Evolutionary conservation across 1,140 invertebrate species (phyloP).

Genomic region (Radopholus similis): DNA sequence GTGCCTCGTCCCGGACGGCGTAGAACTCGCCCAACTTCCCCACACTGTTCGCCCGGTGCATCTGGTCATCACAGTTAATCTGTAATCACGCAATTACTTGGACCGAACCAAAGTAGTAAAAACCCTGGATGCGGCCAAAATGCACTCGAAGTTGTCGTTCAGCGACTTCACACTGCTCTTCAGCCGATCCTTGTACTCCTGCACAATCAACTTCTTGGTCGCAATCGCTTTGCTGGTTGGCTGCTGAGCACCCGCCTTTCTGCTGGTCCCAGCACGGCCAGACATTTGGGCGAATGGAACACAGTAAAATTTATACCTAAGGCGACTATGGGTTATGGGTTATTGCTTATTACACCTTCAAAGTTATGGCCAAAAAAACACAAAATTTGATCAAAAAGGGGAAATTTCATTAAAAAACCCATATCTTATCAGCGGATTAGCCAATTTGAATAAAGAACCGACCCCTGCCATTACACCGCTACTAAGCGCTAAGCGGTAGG

Average conservation of each 20-base stretch:
- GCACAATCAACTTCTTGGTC: conserved; percentile 30
- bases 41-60: conserved; percentile 19
- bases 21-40: conserved; percentile 27
- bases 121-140: conserved; percentile 36
- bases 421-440: no score
- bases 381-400: no score
- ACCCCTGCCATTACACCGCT: no score
- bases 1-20: conserved; percentile 32
- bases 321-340: no score
- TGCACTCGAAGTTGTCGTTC: conserved; percentile 29
- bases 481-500: no score
- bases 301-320: no score
- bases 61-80: conserved; percentile 22
- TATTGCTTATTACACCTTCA: no score
- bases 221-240: conserved; percentile 17
- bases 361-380: no score
- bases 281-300: no score
- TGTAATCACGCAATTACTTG: neutral
- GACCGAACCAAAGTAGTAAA: neutral
- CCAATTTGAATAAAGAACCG: no score
- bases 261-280: neutral
- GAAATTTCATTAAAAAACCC: no score
- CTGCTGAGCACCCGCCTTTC: neutral
- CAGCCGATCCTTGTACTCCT: conserved; percentile 31
- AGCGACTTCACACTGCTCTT: conserved; percentile 37